phyloP scores from a whole-genome alignment of 2,797 vertebrate species.

The Hemibagrus guttatus region DNA sequence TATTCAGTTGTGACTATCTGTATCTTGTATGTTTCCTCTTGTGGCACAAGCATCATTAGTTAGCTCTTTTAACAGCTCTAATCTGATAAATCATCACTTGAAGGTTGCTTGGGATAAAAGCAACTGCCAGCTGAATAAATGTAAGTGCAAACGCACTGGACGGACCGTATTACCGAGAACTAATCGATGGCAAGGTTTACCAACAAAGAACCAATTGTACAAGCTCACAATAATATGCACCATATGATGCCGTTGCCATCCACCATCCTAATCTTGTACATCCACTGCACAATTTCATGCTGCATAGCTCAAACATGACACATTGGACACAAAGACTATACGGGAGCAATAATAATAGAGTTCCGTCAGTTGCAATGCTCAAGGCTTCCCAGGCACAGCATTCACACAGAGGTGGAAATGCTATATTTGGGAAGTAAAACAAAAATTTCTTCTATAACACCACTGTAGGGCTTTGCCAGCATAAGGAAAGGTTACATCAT shows the following conservation, averaged over 20 bases:
- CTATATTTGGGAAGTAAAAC: neutral
- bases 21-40: neutral
- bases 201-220: neutral
- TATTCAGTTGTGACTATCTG: neutral
- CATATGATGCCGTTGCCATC: neutral
- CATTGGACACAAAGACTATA: neutral
- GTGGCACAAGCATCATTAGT: neutral
- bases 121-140: neutral
- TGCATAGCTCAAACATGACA: conserved; percentile 1
- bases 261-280: neutral
- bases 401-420: neutral
- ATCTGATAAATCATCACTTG: neutral
- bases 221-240: neutral
- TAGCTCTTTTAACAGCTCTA: neutral
- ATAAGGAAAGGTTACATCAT: neutral
- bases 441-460: neutral
- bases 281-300: neutral
- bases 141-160: neutral
- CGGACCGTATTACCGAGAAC: neutral
- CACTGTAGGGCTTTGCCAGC: neutral
- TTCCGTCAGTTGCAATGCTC: neutral
- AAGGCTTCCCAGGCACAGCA: neutral
- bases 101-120: neutral
- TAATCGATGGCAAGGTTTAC: neutral
- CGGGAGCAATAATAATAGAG: neutral